Base-by-base conservation (phyloP, 2,113 vertebrate genomes). In the Pelobates fuscus region DNA sequence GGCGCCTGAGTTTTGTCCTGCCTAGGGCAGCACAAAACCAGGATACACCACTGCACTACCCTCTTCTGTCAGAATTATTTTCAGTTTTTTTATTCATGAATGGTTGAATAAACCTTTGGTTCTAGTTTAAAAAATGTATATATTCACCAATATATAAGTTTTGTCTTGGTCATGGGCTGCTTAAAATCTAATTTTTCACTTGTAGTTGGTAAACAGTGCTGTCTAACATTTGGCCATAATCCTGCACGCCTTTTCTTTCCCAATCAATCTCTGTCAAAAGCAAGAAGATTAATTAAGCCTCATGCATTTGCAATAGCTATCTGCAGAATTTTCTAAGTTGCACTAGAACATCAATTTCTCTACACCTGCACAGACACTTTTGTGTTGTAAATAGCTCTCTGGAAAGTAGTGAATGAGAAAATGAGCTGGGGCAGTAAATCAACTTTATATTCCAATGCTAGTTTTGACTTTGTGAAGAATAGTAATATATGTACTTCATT, bases 241-340 rank as follows among this genome's bases (percentile, higher is more conserved):
- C 37, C 69, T 60, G 27, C 44, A 26, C 25, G 37, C 69, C 58
- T 71, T 61, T 61, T 61, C 57, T 46, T 44, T 61, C 10, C 30
- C 7, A 71, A 71, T 71, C 37, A 60, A 46, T 71, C 69, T 61
- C 26, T 71, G 55, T 71, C 69, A 61, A 59, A 24, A 27, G 41
- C 27, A 7, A 60, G 58, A 71, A 61, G 57, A 71, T 71, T 60
- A 60, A 71, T 71, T 71, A 71, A 71, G 44, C 37, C 59, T 11
- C 3, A 3, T 18, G 44, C 18, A 17, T 46, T 61, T 71, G 27
- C 57, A 71, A 44, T 60, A 61, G 55, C 69, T 52, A 71, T 61
- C 59, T 60, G 23, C 57, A 17, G 69, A 60, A 44, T 71, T 29
- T 32, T 60, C 29, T 59, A 60, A 44, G 15, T 71, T 44, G n/a